A percentile compares a stretch with the other conserved stretches of the same genome.
These are phyloP conservation scores for Timema cristinae DNA, from an alignment of 2,888 invertebrate genomes.

Conservation along the genomic window DNA sequence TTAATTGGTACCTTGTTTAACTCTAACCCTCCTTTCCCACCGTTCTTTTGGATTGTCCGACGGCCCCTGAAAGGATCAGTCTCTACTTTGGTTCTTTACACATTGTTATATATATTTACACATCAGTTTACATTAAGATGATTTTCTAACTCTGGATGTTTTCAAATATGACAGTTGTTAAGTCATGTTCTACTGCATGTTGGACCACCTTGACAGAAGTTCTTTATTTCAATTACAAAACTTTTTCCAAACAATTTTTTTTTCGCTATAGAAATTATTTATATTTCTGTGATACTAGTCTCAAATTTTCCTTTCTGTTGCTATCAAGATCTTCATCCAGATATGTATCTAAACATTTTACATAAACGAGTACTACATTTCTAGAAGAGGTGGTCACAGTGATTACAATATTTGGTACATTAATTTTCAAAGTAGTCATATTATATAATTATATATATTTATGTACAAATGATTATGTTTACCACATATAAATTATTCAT, in stretches of 20 bases:
- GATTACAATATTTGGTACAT: constrained; percentile 27
- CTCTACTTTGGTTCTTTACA: constrained; percentile 28
- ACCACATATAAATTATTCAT: constrained; percentile 24
- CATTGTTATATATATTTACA: constrained; percentile 21
- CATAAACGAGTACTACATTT: too few relatives aligned
- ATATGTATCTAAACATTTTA: too few relatives aligned
- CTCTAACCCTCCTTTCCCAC: not conserved
- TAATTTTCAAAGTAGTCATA: constrained; percentile 26
- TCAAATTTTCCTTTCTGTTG: too few relatives aligned
- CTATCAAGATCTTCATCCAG: too few relatives aligned
- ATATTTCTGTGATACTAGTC: constrained; percentile 15
- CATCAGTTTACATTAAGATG: not conserved
- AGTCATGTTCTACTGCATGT: too few relatives aligned
- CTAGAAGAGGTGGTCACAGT: constrained; percentile 11
- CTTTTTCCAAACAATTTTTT: constrained; percentile 12
- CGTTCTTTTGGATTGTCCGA: constrained; percentile 27
- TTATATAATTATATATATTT: constrained; percentile 22
- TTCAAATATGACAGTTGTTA: constrained; percentile 12
- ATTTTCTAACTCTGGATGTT: constrained; percentile 7
- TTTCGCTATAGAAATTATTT: constrained; percentile 18
- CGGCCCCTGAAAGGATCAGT: constrained; percentile 27
- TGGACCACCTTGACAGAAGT: too few relatives aligned
- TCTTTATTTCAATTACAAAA: too few relatives aligned
- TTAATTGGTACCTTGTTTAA: constrained; percentile 8
- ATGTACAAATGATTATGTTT: not conserved